These are phyloP conservation scores for Sitophilus oryzae DNA, from an alignment of 1,140 invertebrate species.

Conservation along the genomic window DNA sequence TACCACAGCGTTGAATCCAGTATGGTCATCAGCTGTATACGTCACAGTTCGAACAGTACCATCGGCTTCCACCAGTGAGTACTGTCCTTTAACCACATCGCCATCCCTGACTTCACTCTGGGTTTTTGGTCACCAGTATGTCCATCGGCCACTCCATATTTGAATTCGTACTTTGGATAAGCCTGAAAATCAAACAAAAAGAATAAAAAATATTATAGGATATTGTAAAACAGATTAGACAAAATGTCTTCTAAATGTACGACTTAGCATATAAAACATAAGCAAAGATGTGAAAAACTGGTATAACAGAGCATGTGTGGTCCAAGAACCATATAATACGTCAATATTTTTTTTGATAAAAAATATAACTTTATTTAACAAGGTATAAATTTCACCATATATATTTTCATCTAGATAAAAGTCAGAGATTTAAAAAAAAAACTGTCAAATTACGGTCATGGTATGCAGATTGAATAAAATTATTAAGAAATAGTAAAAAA, in stretches of 20 bases:
- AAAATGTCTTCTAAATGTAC: neutral
- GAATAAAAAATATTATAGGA: neutral
- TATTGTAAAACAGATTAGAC: neutral
- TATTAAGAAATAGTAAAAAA: no score
- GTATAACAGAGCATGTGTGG: no score
- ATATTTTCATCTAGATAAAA: no score
- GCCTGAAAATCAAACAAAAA: slow-evolving; percentile 40
- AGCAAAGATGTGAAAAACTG: no score
- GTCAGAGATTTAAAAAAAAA: no score
- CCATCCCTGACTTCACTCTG: slow-evolving; percentile 39
- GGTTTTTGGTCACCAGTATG: slow-evolving; percentile 61
- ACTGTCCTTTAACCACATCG: slow-evolving; percentile 42
- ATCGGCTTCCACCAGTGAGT: slow-evolving; percentile 52
- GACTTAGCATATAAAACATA: no score
- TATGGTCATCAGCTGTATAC: slow-evolving; percentile 38
- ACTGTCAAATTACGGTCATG: no score
- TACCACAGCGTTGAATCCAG: slow-evolving; percentile 14
- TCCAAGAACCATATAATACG: no score
- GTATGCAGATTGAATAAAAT: no score
- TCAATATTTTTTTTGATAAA: no score
- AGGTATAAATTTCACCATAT: no score
- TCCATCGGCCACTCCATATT: slow-evolving; percentile 62
- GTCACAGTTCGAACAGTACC: slow-evolving; percentile 51
- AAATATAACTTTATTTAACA: no score
- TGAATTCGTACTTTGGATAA: slow-evolving; percentile 60